Percentiles rank a stretch among this genome's conserved stretches.
Conservation (phyloP, 2,888 invertebrate genomes). For the Pseudococcus viburni region DNA sequence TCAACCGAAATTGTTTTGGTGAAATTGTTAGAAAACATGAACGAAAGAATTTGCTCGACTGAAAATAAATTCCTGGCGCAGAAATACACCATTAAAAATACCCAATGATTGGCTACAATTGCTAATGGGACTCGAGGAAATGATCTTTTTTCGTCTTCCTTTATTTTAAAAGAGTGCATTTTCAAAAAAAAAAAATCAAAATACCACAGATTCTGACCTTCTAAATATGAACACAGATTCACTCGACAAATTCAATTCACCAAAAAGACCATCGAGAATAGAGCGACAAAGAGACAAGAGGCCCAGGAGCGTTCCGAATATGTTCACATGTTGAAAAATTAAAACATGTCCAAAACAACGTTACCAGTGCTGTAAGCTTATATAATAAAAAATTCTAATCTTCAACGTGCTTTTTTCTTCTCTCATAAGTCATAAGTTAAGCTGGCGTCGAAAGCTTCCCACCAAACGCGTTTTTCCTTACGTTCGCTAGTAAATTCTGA, state of each 20-base stretch:
- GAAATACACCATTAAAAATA: not conserved
- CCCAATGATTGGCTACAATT: not conserved
- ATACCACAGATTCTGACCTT: no score
- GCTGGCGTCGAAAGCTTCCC: slow-evolving; percentile 38
- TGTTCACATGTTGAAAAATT: slow-evolving; percentile 49
- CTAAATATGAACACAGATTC: no score
- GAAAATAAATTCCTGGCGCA: not conserved
- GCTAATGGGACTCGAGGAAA: not conserved
- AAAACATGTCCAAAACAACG: slow-evolving; percentile 13
- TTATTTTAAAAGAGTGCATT: not conserved
- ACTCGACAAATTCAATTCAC: not conserved
- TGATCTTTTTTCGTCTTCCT: not conserved
- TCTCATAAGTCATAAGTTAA: slow-evolving; percentile 57
- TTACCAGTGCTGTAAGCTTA: slow-evolving; percentile 11
- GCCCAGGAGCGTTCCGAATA: not conserved
- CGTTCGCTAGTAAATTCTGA: slow-evolving; percentile 33
- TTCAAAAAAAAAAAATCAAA: no score
- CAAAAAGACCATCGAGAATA: not conserved
- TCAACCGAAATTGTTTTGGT: not conserved
- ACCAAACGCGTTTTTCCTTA: slow-evolving; percentile 14
- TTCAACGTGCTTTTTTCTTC: slow-evolving; percentile 40
- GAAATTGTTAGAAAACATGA: not conserved
- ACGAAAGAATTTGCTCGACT: not conserved
- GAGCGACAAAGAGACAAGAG: not conserved
- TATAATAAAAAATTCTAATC: slow-evolving; percentile 54